Conservation (phyloP, 1,140 invertebrate species). For the Ceratosolen fusciceps region DNA sequence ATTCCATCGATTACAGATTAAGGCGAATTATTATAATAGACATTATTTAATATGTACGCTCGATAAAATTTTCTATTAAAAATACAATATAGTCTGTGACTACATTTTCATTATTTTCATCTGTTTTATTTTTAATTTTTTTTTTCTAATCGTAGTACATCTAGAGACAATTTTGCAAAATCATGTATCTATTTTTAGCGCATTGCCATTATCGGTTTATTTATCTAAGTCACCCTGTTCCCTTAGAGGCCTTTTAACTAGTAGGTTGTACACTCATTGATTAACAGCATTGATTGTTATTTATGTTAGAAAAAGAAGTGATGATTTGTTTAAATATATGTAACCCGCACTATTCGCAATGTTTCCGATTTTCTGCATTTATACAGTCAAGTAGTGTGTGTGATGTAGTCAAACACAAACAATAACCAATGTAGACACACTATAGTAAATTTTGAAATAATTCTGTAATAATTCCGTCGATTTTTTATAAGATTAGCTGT, state of each 20-base stretch:
- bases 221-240: not conserved
- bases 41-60: too few relatives aligned
- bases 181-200: slow-evolving; percentile 25
- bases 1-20: too few relatives aligned
- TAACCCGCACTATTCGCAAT: not conserved
- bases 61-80: not conserved
- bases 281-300: not conserved
- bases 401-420: not conserved
- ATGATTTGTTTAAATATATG: not conserved
- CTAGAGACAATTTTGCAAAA: not conserved
- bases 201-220: not conserved
- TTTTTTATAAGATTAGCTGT: not conserved
- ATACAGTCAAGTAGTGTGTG: not conserved
- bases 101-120: slow-evolving; percentile 19
- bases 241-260: not conserved
- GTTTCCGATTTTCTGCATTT: not conserved
- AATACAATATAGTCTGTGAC: not conserved
- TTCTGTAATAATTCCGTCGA: not conserved
- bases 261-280: not conserved
- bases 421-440: not conserved
- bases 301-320: not conserved
- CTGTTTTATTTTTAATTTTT: not conserved
- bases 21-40: too few relatives aligned
- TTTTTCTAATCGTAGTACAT: not conserved
- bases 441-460: not conserved